These are phyloP conservation scores for Hyppa rectilinea DNA, from an alignment of 2,888 invertebrate species.

Conservation along the genomic window DNA sequence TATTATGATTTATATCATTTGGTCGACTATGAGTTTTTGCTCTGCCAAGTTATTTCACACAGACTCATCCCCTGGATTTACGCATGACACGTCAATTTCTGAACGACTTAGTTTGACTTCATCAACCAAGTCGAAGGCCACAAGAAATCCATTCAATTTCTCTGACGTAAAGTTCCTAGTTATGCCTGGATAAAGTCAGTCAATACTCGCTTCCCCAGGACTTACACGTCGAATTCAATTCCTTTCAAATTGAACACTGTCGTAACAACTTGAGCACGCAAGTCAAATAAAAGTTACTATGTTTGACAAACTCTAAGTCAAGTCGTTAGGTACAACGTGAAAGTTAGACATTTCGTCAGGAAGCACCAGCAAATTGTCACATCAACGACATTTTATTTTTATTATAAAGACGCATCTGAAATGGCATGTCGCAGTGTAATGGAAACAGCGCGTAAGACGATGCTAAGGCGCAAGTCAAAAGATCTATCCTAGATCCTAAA, in stretches of 20 bases:
- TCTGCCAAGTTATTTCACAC: background rate
- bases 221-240: conserved; percentile 21
- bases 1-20: background rate
- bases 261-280: conserved; percentile 17
- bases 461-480: conserved; percentile 59
- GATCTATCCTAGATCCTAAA: background rate
- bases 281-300: conserved; percentile 47
- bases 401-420: conserved; percentile 72
- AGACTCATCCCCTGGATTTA: no score
- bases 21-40: background rate
- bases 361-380: conserved; percentile 69
- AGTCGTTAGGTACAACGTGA: conserved; percentile 24
- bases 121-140: background rate
- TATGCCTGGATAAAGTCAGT: conserved; percentile 19
- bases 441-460: conserved; percentile 70
- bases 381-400: conserved; percentile 70
- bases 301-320: conserved; percentile 34
- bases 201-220: conserved; percentile 2
- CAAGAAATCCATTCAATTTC: background rate
- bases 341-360: conserved; percentile 54
- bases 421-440: conserved; percentile 74
- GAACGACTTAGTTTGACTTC: background rate
- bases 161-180: background rate
- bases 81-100: background rate
- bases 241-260: conserved; percentile 18